Base-by-base conservation (phyloP, 2,797 vertebrate species). In the Xyrichtys novacula region DNA sequence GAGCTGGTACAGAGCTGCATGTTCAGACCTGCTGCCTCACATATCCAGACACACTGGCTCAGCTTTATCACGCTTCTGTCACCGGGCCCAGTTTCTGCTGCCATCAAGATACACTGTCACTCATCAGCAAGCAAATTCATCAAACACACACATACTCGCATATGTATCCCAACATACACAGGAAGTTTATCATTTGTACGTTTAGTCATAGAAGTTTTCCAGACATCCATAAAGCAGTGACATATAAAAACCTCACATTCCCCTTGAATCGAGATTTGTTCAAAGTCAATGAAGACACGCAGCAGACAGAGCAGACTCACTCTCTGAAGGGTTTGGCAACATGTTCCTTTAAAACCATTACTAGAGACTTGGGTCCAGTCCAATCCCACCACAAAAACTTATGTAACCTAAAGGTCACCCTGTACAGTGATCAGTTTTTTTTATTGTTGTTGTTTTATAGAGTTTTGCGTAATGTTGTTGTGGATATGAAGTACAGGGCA, bases 1-100 rank as follows among this genome's bases (percentile, higher is more conserved):
- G 64, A 22, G 52, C 43, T 48, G 61, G 62, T 46, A 31, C 32
- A 73, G 55, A 71, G 67, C 50, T 16, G 43, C 83, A 39, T 77
- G 83, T 82, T 39, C 55, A 73, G 77, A 78, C 85, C 73, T 75
- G 85, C 59, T 63, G 76, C 38, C 42, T 73, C 50, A 66, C 44
- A 47, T 31, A 49, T 70, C 22, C 42, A 59, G 66, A 31, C 53
- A 28, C 60, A 60, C 48, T 28, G 34, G 48, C 48, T 53, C 29
- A 4, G 34, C 50, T 32, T 67, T 28, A 32, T 28, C 40, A 58
- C 44, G 40, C 40, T 14, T 47, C 65, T 42, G 38, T 52, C 53
- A 46, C 54, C 20, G 19, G 10, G 44, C 62, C 57, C 34, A 5
- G n/a, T 34, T 39, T 47, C 31, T 75, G 50, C 57, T 52, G 43